Percentiles rank a stretch among this genome's conserved stretches.
Evolutionary conservation across 2,113 vertebrate species (phyloP).

Genomic region (Megaceryle torquata): DNA sequence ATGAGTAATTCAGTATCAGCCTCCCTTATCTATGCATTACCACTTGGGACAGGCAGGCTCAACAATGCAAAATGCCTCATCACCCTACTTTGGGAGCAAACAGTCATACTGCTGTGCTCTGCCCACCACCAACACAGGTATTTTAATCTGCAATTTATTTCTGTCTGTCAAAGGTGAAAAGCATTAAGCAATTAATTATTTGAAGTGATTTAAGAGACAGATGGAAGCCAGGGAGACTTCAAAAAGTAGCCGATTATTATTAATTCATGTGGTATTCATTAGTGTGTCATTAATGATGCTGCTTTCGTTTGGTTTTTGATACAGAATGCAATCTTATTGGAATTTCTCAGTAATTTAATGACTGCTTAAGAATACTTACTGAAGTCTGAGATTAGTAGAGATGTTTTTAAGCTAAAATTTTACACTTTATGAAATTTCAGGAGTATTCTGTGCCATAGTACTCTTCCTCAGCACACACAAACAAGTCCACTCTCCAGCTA

Average conservation of each 20-base stretch:
- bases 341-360: conserved; percentile 18
- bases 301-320: conserved; percentile 49
- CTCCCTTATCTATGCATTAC: background rate
- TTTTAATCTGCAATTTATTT: conserved; percentile 2
- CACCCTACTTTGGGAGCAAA: background rate
- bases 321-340: background rate
- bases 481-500: background rate
- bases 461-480: background rate
- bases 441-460: background rate
- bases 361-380: conserved; percentile 9
- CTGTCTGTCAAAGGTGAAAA: conserved; percentile 46
- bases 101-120: background rate
- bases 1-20: background rate
- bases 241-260: conserved; percentile 65
- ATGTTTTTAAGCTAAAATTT: background rate
- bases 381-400: background rate
- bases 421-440: background rate
- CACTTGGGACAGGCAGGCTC: background rate
- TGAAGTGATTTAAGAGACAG: conserved; percentile 57
- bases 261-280: conserved; percentile 70
- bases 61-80: background rate
- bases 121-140: background rate
- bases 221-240: conserved; percentile 61
- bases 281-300: conserved; percentile 52
- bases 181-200: conserved; percentile 63